Evolutionary conservation across 2,797 vertebrate genomes (phyloP).

Genomic region (Potorous gilbertii): DNA sequence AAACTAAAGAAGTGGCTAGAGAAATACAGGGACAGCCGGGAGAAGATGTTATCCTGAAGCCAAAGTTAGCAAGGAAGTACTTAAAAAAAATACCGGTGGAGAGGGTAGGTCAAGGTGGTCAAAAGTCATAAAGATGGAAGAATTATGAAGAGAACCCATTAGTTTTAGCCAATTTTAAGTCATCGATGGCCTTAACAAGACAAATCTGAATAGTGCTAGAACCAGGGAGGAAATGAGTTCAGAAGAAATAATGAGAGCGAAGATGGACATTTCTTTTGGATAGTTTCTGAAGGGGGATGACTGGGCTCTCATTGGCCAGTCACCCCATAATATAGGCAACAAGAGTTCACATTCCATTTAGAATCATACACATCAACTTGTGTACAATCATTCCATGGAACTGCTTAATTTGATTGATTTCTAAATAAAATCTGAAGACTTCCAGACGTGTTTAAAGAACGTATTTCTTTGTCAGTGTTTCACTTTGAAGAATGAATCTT

Average conservation of each 20-base stretch:
- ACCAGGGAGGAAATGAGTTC: background rate
- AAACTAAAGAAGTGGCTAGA: background rate
- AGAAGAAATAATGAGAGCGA: background rate
- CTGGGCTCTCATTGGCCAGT: background rate
- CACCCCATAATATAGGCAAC: background rate
- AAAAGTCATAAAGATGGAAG: background rate
- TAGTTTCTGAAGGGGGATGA: background rate
- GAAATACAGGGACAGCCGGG: background rate
- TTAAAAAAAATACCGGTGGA: background rate
- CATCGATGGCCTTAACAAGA: background rate
- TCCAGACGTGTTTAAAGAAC: background rate
- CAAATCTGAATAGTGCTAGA: background rate
- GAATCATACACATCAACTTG: background rate
- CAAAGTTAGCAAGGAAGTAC: background rate
- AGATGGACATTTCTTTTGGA: background rate
- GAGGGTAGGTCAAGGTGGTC: background rate
- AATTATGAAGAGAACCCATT: background rate
- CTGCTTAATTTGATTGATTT: conserved; percentile 8
- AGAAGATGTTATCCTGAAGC: background rate
- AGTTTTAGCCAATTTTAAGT: background rate
- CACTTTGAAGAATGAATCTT: conserved; percentile 24
- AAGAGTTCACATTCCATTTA: background rate
- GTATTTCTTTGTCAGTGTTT: conserved; percentile 1
- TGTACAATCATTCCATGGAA: background rate
- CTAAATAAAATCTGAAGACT: background rate